Percentiles rank a stretch among this genome's conserved stretches.
These are phyloP conservation scores for Ondatra zibethicus DNA, from an alignment of 2,113 vertebrate species.

Conservation along the genomic window DNA sequence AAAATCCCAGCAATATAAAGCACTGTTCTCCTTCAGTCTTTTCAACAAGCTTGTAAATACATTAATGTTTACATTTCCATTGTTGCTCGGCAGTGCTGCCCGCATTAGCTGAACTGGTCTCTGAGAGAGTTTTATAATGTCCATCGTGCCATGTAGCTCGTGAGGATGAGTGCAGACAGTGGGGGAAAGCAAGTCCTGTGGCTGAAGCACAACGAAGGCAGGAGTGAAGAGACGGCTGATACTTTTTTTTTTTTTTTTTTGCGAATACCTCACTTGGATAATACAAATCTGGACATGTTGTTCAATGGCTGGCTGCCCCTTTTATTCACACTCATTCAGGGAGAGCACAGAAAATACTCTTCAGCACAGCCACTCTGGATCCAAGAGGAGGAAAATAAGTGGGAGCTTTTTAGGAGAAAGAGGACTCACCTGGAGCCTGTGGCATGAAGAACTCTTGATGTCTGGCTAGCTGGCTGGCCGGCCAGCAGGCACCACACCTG, in stretches of 20 bases:
- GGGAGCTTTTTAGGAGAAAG: conserved; percentile 82
- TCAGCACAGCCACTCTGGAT: conserved; percentile 81
- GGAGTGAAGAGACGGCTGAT: conserved; percentile 69
- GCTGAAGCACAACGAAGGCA: conserved; percentile 66
- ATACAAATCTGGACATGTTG: conserved; percentile 87
- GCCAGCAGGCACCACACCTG: conserved; percentile 49
- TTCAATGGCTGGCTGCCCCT: conserved; percentile 86
- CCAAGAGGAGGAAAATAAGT: conserved; percentile 78
- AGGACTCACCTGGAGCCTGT: conserved; percentile 73
- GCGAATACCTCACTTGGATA: conserved; percentile 90
- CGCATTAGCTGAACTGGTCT: conserved; percentile 82
- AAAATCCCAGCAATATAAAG: conserved; percentile 86
- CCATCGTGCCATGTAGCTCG: conserved; percentile 55
- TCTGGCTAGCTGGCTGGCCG: conserved; percentile 55
- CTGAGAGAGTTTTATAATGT: conserved; percentile 77
- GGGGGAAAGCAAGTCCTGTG: conserved; percentile 76
- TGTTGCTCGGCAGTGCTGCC: conserved; percentile 79
- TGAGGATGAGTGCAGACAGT: conserved; percentile 62
- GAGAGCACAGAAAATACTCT: conserved; percentile 85
- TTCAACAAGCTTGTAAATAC: conserved; percentile 86
- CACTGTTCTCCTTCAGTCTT: conserved; percentile 84
- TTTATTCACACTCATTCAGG: conserved; percentile 88
- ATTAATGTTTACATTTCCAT: conserved; percentile 87
- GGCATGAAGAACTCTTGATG: conserved; percentile 80
- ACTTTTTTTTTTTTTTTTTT: conserved; percentile 72